A percentile compares a stretch with the other conserved stretches of the same genome.
These are phyloP conservation scores for Gnathonemus longibarbis DNA, from an alignment of 2,113 vertebrate species.

Conservation along the genomic window DNA sequence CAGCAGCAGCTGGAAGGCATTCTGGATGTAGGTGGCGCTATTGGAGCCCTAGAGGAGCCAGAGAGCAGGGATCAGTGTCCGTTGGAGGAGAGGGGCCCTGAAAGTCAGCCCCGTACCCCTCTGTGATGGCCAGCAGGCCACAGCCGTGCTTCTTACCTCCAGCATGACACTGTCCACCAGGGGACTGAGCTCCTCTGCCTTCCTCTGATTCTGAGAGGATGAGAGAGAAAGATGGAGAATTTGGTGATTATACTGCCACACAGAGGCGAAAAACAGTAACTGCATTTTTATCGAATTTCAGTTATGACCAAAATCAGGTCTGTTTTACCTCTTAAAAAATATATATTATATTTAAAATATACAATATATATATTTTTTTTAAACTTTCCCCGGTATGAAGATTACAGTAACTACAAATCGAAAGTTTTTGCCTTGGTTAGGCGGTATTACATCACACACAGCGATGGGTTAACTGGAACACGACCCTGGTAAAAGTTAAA, in stretches of 20 bases:
- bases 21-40: conserved; percentile 81
- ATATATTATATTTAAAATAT: too few species aligned
- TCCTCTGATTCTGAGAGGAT: conserved; percentile 70
- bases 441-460: not conserved
- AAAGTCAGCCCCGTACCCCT: not conserved
- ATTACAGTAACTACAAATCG: not conserved
- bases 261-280: not conserved
- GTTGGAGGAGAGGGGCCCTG: not conserved
- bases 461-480: not conserved
- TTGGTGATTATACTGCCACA: not conserved
- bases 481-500: not conserved
- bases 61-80: not conserved
- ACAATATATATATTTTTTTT: not conserved
- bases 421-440: not conserved
- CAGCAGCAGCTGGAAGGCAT: conserved; percentile 87
- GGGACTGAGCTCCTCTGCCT: conserved; percentile 87
- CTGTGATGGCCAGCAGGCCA: not conserved
- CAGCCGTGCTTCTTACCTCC: not conserved
- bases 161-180: conserved; percentile 67
- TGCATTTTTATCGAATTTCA: not conserved
- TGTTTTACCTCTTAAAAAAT: not conserved
- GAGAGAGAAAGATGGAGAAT: conserved; percentile 1
- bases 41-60: conserved; percentile 72
- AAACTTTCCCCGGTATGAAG: not conserved
- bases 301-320: not conserved